Conservation (phyloP, 2,113 vertebrate genomes). For the Hiodon tergisus region DNA sequence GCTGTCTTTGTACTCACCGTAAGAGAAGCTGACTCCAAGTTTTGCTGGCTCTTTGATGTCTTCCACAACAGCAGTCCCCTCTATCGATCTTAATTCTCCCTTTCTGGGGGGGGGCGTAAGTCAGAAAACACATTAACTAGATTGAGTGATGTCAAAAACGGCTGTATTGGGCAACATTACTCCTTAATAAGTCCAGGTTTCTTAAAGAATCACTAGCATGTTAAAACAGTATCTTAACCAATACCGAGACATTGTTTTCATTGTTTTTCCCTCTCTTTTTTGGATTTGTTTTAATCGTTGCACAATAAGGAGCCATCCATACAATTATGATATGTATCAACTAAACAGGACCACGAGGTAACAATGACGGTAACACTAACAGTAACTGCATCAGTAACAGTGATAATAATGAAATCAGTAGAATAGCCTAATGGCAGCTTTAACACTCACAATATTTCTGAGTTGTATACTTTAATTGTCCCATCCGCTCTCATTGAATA, state of each 20-base stretch:
- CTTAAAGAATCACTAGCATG: too few relatives aligned
- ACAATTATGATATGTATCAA: neutral
- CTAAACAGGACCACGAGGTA: neutral
- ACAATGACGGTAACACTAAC: neutral
- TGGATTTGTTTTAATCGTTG: too few relatives aligned
- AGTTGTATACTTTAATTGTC: conserved; percentile 56
- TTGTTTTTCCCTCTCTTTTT: neutral
- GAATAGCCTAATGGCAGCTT: neutral
- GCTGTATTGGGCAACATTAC: too few relatives aligned
- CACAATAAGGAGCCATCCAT: too few relatives aligned
- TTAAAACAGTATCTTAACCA: too few relatives aligned
- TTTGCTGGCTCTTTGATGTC: conserved; percentile 78
- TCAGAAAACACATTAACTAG: neutral
- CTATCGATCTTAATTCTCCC: conserved; percentile 64
- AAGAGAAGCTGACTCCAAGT: conserved; percentile 75
- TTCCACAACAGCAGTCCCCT: conserved; percentile 66
- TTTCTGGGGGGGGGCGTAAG: conserved; percentile 44
- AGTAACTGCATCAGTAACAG: neutral
- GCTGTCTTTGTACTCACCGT: conserved; percentile 59
- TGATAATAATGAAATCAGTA: too few relatives aligned
- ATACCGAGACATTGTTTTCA: neutral
- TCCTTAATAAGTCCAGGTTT: too few relatives aligned
- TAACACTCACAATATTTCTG: conserved; percentile 61
- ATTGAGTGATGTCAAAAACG: too few relatives aligned
- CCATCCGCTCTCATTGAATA: conserved; percentile 55